Conservation (phyloP, 2,797 vertebrate species). For the Xenopus petersii region DNA sequence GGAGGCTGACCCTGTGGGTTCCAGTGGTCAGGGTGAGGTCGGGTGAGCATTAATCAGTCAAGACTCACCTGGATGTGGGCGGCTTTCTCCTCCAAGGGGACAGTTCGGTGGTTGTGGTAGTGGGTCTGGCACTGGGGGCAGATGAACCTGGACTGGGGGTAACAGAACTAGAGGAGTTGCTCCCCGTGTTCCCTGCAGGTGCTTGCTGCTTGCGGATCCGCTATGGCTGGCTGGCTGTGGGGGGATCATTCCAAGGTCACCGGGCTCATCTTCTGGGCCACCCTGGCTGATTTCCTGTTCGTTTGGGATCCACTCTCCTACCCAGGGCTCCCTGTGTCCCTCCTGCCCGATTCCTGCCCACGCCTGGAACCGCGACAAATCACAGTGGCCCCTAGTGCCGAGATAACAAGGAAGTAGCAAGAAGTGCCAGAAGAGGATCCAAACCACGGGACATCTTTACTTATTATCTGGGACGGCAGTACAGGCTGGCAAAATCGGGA, state of each 20-base stretch:
- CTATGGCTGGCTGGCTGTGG: not conserved
- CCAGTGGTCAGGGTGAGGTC: no score
- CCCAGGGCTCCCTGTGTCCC: not conserved
- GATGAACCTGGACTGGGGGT: slow-evolving; percentile 68
- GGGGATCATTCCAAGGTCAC: slow-evolving; percentile 17
- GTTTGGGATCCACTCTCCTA: not conserved
- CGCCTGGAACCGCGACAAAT: slow-evolving; percentile 1
- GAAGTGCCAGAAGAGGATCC: no score
- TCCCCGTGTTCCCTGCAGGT: slow-evolving; percentile 65
- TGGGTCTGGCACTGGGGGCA: slow-evolving; percentile 74
- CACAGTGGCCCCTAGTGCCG: not conserved
- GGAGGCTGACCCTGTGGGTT: no score
- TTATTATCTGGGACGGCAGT: no score
- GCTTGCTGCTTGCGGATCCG: slow-evolving; percentile 23
- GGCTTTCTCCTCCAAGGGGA: slow-evolving; percentile 66
- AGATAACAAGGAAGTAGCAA: no score
- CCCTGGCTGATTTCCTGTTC: no score
- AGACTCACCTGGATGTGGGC: slow-evolving; percentile 68
- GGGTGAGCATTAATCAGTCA: no score
- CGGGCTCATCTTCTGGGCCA: not conserved
- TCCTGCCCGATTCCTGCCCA: not conserved
- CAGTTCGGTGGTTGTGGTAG: slow-evolving; percentile 65
- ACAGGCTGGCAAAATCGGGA: no score
- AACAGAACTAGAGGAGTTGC: slow-evolving; percentile 74
- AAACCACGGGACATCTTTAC: no score